Evolutionary conservation across 2,888 invertebrate genomes (phyloP).

Genomic region (Phalera bucephala): DNA sequence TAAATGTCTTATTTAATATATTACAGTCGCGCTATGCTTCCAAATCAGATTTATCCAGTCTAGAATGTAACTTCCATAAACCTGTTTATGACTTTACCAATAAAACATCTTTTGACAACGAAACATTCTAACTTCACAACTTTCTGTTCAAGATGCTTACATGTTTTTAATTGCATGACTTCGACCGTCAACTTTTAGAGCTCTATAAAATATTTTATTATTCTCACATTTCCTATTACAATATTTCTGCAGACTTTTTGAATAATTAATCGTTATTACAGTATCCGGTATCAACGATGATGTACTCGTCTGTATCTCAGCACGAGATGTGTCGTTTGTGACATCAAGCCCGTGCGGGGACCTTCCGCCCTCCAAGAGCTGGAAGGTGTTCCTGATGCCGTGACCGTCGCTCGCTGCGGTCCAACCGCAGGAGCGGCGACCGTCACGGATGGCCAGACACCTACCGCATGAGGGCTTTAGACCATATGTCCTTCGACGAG

Average conservation of each 20-base stretch:
- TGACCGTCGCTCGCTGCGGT: conserved; percentile 60
- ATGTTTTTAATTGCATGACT: conserved; percentile 27
- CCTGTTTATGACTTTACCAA: conserved; percentile 4
- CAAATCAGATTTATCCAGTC: neutral
- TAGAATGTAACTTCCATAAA: conserved; percentile 1
- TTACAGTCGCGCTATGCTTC: no score
- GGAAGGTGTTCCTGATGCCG: conserved; percentile 70
- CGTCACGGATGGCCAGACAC: conserved; percentile 40
- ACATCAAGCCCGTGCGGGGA: conserved; percentile 81
- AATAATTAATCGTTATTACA: conserved; percentile 43
- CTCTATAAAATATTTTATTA: no score
- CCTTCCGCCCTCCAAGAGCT: conserved; percentile 58
- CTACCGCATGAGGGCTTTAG: conserved; percentile 59
- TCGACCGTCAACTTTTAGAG: conserved; percentile 3
- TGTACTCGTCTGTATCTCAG: conserved; percentile 85
- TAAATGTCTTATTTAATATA: no score
- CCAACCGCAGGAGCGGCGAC: conserved; percentile 49
- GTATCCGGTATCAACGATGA: conserved; percentile 82
- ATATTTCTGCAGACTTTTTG: conserved; percentile 10
- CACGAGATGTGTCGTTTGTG: conserved; percentile 88
- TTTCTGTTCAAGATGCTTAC: conserved; percentile 8
- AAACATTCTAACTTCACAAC: no score
- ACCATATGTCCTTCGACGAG: conserved; percentile 60
- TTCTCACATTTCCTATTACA: no score
- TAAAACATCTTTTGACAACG: conserved; percentile 3